These are phyloP conservation scores for Lasioglossum zephyrum DNA, from an alignment of 2,888 invertebrate species.

Conservation along the genomic window DNA sequence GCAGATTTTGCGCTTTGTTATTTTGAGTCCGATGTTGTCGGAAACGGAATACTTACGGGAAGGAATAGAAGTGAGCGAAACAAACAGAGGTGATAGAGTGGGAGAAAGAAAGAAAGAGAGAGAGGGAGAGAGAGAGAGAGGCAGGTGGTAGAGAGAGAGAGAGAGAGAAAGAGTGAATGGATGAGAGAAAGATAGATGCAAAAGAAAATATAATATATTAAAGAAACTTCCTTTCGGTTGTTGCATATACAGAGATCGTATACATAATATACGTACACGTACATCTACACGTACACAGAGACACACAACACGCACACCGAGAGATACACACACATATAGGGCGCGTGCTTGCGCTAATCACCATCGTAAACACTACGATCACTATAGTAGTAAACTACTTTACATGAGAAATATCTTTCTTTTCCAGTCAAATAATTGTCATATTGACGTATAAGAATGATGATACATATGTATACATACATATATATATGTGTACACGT, in stretches of 20 bases:
- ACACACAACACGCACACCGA: neutral
- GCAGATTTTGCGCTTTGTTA: conserved; percentile 51
- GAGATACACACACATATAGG: neutral
- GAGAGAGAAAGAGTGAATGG: neutral
- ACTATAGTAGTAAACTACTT: conserved; percentile 48
- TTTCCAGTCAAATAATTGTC: conserved; percentile 52
- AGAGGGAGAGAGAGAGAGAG: neutral
- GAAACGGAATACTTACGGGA: conserved; percentile 11
- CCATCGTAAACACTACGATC: conserved; percentile 39
- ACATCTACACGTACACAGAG: neutral
- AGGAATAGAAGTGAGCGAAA: neutral
- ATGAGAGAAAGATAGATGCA: neutral
- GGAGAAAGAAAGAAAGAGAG: conserved; percentile 5
- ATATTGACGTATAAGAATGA: conserved; percentile 53
- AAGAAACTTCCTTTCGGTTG: conserved; percentile 53
- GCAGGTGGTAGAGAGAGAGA: neutral
- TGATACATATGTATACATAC: conserved; percentile 35
- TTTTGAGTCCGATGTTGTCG: conserved; percentile 25
- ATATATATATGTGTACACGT: neutral
- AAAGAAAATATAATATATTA: conserved; percentile 46
- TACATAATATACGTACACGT: neutral
- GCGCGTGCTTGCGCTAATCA: conserved; percentile 18
- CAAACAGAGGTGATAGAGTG: conserved; percentile 1
- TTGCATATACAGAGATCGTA: conserved; percentile 45
- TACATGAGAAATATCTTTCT: conserved; percentile 57